Evolutionary conservation across 2,113 vertebrate species (phyloP).

Genomic region (Podarcis muralis): DNA sequence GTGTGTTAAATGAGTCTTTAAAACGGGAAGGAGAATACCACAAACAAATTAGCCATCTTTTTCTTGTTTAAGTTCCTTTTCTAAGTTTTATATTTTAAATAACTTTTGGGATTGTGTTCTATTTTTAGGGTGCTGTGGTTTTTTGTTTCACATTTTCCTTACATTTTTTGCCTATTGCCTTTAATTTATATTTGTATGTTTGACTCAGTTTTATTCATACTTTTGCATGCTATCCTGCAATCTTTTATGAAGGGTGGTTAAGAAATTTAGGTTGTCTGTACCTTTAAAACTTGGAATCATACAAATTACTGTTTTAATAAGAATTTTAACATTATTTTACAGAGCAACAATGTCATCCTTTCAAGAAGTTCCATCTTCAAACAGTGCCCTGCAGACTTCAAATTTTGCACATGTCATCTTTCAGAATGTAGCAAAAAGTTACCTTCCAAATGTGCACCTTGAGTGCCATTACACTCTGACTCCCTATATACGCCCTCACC

Average conservation of each 20-base stretch:
- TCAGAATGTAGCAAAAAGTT: slow-evolving; percentile 98
- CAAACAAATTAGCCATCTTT: neutral
- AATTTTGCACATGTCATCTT: slow-evolving; percentile 99
- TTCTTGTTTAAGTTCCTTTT: neutral
- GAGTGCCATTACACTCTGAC: slow-evolving; percentile 97
- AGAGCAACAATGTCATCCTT: slow-evolving; percentile 86
- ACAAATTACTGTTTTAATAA: neutral
- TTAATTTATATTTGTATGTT: no score
- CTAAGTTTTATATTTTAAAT: neutral
- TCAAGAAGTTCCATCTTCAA: slow-evolving; percentile 81
- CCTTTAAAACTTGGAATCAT: slow-evolving; percentile 3
- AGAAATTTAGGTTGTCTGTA: no score
- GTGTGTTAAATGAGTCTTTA: neutral
- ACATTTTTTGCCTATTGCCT: no score
- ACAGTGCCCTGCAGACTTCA: slow-evolving; percentile 87
- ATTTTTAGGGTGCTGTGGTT: no score
- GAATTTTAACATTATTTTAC: slow-evolving; percentile 61
- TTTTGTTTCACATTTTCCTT: no score
- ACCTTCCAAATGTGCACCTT: slow-evolving; percentile 91
- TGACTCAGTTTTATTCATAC: no score
- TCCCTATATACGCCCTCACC: slow-evolving; percentile 91
- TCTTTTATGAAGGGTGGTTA: no score
- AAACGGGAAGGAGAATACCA: neutral
- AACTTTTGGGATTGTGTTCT: no score
- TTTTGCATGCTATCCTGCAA: no score